Base-by-base conservation (phyloP, 2,113 vertebrate species). In the Myrmecobius fasciatus region DNA sequence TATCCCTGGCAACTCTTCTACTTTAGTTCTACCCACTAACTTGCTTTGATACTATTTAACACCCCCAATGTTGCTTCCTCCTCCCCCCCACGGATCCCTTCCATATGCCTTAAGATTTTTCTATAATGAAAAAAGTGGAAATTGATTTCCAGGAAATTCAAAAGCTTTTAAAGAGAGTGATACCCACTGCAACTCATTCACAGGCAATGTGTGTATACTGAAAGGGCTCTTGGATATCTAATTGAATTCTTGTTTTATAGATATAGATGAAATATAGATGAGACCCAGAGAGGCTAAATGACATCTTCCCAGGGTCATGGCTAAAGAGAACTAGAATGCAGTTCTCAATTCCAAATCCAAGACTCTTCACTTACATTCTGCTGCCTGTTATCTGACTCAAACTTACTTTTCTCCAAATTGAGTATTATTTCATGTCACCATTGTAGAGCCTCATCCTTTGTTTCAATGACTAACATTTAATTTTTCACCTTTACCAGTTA, bases 381-480 rank as follows among this genome's bases (percentile, higher is more conserved):
- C 36, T 46, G 36, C 48, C 52, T 54, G 9, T 89, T 92, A 75
- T 91, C 93, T 95, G 75, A 92, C 52, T 94, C 91, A 28, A 67
- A 90, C 46, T 43, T n/a, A n/a, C 56, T 49, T n/a, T 43, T 47
- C 48, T 91, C 93, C 56, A 92, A 94, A 92, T 56, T 36, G 67
- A 93, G 43, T 25, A 67, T 47, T 8, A 67, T 26, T 52, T 91
- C 28, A 51, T 75, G 60, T 52, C 88, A 53, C 95, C 53, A 90
- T 25, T 36, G 56, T 26, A 9, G 28, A 91, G 54, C 36, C 91
- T 96, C 47, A 83, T 11, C 92, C 92, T 49, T 88, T 60, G 31
- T 90, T 92, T 89, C 89, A 52, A 75, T 75, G 94, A 53, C 49
- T 67, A 88, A 89, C 89, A 52, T 48, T 91, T 52, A 92, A 90